phyloP scores from a whole-genome alignment of 2,888 invertebrate genomes.

The Lasioglossum leucozonium region DNA sequence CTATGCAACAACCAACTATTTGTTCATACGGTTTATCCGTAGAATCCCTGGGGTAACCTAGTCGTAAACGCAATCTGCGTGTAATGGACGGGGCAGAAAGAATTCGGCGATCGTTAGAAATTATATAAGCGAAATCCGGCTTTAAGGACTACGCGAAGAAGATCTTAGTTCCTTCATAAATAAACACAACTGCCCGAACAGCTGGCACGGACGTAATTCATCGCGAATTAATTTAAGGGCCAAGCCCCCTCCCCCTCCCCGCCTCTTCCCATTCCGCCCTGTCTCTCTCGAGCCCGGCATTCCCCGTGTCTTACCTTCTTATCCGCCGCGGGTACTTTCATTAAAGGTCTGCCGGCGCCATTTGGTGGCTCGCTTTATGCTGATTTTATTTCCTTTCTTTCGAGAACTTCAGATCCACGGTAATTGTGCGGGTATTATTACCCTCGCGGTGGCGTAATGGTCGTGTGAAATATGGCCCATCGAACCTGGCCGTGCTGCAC shows the following conservation, averaged over 20 bases:
- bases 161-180: conserved; percentile 84
- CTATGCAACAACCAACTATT: neutral
- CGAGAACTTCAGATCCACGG: conserved; percentile 81
- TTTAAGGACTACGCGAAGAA: conserved; percentile 75
- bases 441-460: conserved; percentile 77
- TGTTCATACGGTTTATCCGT: neutral
- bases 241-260: conserved; percentile 47
- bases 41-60: neutral
- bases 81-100: conserved; percentile 6
- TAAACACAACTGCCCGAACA: conserved; percentile 84
- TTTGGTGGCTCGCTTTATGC: conserved; percentile 84
- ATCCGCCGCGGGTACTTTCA: conserved; percentile 81
- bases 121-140: conserved; percentile 65
- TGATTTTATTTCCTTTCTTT: conserved; percentile 84
- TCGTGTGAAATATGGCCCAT: conserved; percentile 81
- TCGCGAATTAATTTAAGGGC: conserved; percentile 85
- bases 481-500: conserved; percentile 70
- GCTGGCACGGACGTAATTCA: conserved; percentile 85
- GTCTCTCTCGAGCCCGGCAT: conserved; percentile 6
- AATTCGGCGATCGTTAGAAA: conserved; percentile 60
- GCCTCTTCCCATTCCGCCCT: neutral
- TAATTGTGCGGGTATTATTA: conserved; percentile 84
- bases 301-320: conserved; percentile 69
- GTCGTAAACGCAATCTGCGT: neutral
- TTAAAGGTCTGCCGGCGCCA: conserved; percentile 84